Evolutionary conservation across 2,888 invertebrate species (phyloP).

Genomic region (Eilema caniola): DNA sequence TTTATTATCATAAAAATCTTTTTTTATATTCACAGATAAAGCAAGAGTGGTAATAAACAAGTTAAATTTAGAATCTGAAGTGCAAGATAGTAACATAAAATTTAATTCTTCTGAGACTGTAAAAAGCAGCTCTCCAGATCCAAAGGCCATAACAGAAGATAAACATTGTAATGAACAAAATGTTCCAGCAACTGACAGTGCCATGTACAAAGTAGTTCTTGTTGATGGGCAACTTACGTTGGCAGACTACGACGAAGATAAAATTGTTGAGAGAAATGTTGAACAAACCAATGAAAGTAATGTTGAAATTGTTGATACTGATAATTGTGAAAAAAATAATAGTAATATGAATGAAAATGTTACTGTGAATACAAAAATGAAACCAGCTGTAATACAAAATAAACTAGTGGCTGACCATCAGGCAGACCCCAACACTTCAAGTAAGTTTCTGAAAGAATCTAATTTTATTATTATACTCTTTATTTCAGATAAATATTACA

Average conservation of each 20-base stretch:
- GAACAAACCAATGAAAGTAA: background rate
- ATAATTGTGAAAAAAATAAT: too few relatives aligned
- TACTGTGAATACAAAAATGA: too few relatives aligned
- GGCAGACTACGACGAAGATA: background rate
- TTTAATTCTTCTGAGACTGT: background rate
- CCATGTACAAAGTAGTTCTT: slow-evolving; percentile 4
- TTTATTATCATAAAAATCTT: too few relatives aligned
- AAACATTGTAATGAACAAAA: background rate
- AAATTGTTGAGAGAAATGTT: background rate
- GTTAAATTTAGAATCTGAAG: background rate
- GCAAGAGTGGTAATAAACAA: too few relatives aligned
- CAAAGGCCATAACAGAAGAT: background rate
- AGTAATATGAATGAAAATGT: too few relatives aligned
- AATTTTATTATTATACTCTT: too few relatives aligned
- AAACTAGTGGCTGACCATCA: background rate
- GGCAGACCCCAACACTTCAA: too few relatives aligned
- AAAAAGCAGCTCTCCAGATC: background rate
- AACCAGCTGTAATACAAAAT: too few relatives aligned
- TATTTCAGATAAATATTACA: too few relatives aligned
- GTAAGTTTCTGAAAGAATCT: too few relatives aligned
- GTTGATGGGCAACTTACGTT: slow-evolving; percentile 1
- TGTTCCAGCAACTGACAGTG: background rate
- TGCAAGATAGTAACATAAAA: background rate
- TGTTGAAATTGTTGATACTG: background rate
- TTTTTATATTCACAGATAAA: too few relatives aligned